phyloP scores from a whole-genome alignment of 2,888 invertebrate species.

The Philereme transversata region DNA sequence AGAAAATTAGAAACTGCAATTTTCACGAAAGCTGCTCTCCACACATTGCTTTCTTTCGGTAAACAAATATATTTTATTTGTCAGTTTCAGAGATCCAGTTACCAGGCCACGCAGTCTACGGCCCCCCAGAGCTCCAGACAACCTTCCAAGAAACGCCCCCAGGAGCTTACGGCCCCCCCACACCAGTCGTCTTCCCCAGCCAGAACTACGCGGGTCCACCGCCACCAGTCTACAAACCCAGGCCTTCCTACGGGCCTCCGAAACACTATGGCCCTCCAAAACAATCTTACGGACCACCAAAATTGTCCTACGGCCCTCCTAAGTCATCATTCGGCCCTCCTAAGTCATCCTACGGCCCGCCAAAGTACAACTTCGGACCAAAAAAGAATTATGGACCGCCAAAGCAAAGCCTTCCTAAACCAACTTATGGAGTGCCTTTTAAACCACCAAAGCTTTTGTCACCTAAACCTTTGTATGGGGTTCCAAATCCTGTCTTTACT shows the following conservation, averaged over 20 bases:
- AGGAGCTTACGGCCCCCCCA: slow-evolving; percentile 79
- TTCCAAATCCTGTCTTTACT: slow-evolving; percentile 67
- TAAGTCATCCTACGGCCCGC: slow-evolving; percentile 59
- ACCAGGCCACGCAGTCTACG: slow-evolving; percentile 83
- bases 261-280: slow-evolving; percentile 70
- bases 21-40: too few relatives aligned
- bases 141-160: slow-evolving; percentile 59
- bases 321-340: slow-evolving; percentile 53
- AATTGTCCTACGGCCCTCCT: slow-evolving; percentile 59
- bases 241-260: slow-evolving; percentile 71
- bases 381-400: slow-evolving; percentile 61
- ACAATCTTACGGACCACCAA: slow-evolving; percentile 52
- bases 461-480: slow-evolving; percentile 58
- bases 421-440: slow-evolving; percentile 63
- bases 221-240: slow-evolving; percentile 72
- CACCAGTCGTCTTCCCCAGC: slow-evolving; percentile 69
- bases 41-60: too few relatives aligned
- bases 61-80: slow-evolving; percentile 1
- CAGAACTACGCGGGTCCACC: slow-evolving; percentile 80
- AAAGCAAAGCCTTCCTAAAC: slow-evolving; percentile 59
- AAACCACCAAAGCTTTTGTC: slow-evolving; percentile 56
- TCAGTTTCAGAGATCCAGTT: slow-evolving; percentile 70
- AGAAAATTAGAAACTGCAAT: too few relatives aligned
- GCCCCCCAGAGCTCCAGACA: slow-evolving; percentile 78
- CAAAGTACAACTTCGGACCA: slow-evolving; percentile 59